A percentile compares a stretch with the other conserved stretches of the same genome.
phyloP scores from a whole-genome alignment of 1,140 invertebrate species.

The Theocolax elegans region DNA sequence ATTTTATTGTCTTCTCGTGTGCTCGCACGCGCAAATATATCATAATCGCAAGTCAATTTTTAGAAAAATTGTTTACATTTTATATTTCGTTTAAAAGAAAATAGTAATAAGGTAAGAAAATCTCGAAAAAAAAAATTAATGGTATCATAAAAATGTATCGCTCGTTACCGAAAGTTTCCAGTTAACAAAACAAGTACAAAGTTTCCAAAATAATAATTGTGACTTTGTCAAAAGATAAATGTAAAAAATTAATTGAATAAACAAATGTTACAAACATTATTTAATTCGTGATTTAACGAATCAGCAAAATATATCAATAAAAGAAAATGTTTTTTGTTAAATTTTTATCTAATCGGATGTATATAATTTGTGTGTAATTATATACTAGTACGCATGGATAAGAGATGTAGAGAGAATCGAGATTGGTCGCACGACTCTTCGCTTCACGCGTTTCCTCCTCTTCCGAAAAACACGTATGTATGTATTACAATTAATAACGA shows the following conservation, averaged over 20 bases:
- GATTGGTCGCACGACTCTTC: slow-evolving; percentile 39
- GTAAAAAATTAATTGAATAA: slow-evolving; percentile 23
- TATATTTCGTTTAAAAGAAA: slow-evolving; percentile 22
- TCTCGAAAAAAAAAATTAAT: too few relatives aligned
- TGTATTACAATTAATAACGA: slow-evolving; percentile 15
- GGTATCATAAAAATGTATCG: too few relatives aligned
- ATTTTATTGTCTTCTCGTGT: slow-evolving; percentile 34
- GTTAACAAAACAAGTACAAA: slow-evolving; percentile 13
- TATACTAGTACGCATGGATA: not conserved
- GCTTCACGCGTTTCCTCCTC: not conserved
- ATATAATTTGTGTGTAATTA: slow-evolving; percentile 9
- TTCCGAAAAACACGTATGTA: slow-evolving; percentile 16
- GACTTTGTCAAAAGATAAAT: not conserved
- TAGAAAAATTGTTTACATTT: slow-evolving; percentile 26
- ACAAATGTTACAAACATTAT: slow-evolving; percentile 3
- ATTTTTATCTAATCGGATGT: too few relatives aligned
- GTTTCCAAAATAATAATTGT: slow-evolving; percentile 31
- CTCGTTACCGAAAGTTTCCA: slow-evolving; percentile 9
- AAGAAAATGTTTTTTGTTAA: too few relatives aligned
- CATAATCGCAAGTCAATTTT: slow-evolving; percentile 3
- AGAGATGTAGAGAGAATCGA: slow-evolving; percentile 17
- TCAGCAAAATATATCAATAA: slow-evolving; percentile 24
- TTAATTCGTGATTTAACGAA: slow-evolving; percentile 12
- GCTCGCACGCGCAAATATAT: slow-evolving; percentile 16
- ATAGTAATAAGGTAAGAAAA: not conserved